Base-by-base conservation (phyloP, 2,888 invertebrate genomes). In the Exephanes ischioxanthus region DNA sequence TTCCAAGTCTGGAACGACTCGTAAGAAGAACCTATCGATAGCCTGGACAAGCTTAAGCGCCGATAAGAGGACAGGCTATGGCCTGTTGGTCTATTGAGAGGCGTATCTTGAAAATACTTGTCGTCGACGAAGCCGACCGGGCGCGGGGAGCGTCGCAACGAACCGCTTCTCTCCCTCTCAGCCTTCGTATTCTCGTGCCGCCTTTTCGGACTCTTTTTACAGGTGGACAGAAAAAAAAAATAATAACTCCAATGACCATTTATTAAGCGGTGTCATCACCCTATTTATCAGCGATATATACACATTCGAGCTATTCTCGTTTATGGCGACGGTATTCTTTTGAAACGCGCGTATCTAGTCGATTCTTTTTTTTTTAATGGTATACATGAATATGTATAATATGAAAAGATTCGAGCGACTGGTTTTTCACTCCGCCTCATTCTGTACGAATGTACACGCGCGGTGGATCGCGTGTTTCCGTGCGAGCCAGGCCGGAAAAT, bases 1-100 rank as follows among this genome's bases (percentile, higher is more conserved):
- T 90, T 87, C 61, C 83, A 88, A 80, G 86, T 85, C 84, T 85
- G 88, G 86, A 89, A 90, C 83, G 80, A 80, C 76, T 86, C 84
- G 86, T 86, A 86, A 81, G 84, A 85, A 85, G 83, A 83, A 83
- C 85, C 86, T 85, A 87, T 86, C 83, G 84, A 86, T 87, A 86
- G 87, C 81, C 83, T 80, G 85, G 72, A 88, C 82, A 84, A 86
- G 87, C 82, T 86, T 85, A 84, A 87, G 80, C 79, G 85, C 83
- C 67, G 84, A 83, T 89, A 87, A 87, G 86, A 66, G 87, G 88
- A 90, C 90, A 90, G 88, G 85, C 86, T 79, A 85, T 84, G 83
- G 86, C 83, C 84, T 88, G 88, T 87, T 84, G 84, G 78, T 85
- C 82, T 83, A 86, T 87, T 82, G 80, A 86, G 85, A 85, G 86